A percentile compares a stretch with the other conserved stretches of the same genome.
phyloP scores from a whole-genome alignment of 2,797 vertebrate genomes.

The Balearica regulorum region DNA sequence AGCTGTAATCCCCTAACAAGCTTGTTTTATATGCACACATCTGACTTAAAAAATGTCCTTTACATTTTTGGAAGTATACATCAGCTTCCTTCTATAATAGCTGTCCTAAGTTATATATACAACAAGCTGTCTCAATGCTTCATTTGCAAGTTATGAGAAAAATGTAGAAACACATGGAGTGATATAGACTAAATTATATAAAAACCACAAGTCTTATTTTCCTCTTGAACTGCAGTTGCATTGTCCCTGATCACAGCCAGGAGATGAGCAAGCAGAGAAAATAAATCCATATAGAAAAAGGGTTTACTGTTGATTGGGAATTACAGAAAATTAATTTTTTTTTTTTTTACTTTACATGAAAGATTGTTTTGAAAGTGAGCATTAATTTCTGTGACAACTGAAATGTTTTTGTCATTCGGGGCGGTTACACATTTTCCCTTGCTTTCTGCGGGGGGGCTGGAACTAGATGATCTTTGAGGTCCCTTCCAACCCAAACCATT shows the following conservation, averaged over 20 bases:
- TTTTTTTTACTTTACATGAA: background rate
- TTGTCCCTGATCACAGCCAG: background rate
- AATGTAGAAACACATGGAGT: background rate
- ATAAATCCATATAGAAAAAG: background rate
- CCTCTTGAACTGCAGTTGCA: background rate
- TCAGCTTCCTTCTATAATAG: background rate
- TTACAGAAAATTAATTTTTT: background rate
- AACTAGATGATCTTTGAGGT: too few species aligned
- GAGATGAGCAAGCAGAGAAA: background rate
- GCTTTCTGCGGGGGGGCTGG: background rate
- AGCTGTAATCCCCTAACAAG: background rate
- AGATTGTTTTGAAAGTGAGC: background rate
- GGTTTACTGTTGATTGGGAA: background rate
- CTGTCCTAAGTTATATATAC: background rate
- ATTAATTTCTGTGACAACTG: background rate
- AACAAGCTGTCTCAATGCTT: background rate
- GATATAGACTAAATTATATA: background rate
- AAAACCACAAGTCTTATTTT: background rate
- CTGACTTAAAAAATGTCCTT: background rate
- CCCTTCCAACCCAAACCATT: too few species aligned
- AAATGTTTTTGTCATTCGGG: background rate
- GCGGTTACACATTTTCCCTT: background rate
- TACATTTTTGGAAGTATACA: slow-evolving; percentile 4
- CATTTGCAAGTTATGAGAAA: slow-evolving; percentile 5
- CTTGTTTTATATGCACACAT: background rate